Evolutionary conservation across 2,888 invertebrate genomes (phyloP).

Genomic region (Agrochola circellaris): DNA sequence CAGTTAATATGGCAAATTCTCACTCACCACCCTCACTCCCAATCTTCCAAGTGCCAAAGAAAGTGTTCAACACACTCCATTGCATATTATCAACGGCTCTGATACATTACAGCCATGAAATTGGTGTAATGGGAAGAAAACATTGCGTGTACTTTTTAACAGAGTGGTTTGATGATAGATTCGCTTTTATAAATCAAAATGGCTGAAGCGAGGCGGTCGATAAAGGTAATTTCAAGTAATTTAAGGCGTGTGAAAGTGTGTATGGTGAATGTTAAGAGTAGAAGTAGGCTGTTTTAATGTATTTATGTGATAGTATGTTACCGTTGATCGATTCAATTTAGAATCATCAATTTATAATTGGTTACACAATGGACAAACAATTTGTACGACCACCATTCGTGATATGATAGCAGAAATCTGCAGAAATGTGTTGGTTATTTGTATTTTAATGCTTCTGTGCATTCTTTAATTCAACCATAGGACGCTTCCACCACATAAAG

Average conservation of each 20-base stretch:
- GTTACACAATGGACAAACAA: no score
- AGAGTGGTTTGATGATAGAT: not conserved
- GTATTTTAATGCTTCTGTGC: not conserved
- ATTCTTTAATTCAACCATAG: not conserved
- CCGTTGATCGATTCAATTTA: conserved; percentile 18
- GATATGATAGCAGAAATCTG: not conserved
- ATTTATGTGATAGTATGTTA: not conserved
- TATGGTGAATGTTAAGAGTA: not conserved
- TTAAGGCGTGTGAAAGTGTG: conserved; percentile 46
- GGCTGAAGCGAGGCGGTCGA: conserved; percentile 10
- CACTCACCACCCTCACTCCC: conserved; percentile 24
- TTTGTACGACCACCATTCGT: not conserved
- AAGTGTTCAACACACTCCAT: conserved; percentile 20
- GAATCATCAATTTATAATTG: not conserved
- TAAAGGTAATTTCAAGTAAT: conserved; percentile 31
- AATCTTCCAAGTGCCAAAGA: conserved; percentile 18
- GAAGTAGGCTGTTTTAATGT: not conserved
- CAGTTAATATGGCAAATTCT: conserved; percentile 7
- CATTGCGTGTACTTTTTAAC: conserved; percentile 29
- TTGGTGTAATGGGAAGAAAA: conserved; percentile 35
- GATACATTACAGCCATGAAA: conserved; percentile 19
- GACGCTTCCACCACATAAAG: not conserved
- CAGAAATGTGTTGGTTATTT: not conserved
- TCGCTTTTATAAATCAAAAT: conserved; percentile 27
- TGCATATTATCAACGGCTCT: conserved; percentile 17